Percentiles rank a stretch among this genome's conserved stretches.
Conservation (phyloP, 1,140 invertebrate species). For the Steinernema feltiae region DNA sequence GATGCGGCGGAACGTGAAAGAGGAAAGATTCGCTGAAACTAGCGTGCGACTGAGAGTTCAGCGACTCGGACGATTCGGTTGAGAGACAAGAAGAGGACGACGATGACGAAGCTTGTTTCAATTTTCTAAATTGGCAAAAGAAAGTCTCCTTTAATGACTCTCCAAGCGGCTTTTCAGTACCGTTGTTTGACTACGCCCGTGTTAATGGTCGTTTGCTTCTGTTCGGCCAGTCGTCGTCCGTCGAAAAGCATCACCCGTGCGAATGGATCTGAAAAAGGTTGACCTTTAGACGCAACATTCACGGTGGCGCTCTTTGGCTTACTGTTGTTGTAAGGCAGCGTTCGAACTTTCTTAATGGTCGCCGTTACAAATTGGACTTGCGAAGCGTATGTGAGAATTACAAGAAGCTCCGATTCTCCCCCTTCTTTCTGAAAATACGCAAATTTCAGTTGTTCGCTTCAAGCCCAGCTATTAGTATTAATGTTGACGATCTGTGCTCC, state of each 20-base stretch:
- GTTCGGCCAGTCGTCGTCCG: conserved; percentile 33
- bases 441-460: too few relatives aligned
- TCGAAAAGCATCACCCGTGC: conserved; percentile 41
- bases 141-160: not conserved
- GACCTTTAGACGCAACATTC: not conserved
- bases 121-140: not conserved
- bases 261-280: conserved; percentile 34
- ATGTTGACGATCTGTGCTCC: not conserved
- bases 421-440: conserved; percentile 36
- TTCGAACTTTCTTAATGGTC: conserved; percentile 46
- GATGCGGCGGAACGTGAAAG: conserved; percentile 35
- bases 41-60: conserved; percentile 18
- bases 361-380: conserved; percentile 52
- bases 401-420: conserved; percentile 43
- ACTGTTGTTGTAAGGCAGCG: conserved; percentile 38
- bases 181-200: conserved; percentile 20
- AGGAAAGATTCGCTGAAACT: conserved; percentile 40
- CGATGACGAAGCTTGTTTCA: conserved; percentile 32
- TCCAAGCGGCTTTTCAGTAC: not conserved
- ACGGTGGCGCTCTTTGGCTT: not conserved
- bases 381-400: conserved; percentile 48
- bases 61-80: conserved; percentile 21
- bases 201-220: conserved; percentile 41
- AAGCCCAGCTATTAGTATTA: too few relatives aligned
- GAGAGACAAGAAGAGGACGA: conserved; percentile 33